Base-by-base conservation (phyloP, 2,888 invertebrate species). In the Drosophila paranaensis region DNA sequence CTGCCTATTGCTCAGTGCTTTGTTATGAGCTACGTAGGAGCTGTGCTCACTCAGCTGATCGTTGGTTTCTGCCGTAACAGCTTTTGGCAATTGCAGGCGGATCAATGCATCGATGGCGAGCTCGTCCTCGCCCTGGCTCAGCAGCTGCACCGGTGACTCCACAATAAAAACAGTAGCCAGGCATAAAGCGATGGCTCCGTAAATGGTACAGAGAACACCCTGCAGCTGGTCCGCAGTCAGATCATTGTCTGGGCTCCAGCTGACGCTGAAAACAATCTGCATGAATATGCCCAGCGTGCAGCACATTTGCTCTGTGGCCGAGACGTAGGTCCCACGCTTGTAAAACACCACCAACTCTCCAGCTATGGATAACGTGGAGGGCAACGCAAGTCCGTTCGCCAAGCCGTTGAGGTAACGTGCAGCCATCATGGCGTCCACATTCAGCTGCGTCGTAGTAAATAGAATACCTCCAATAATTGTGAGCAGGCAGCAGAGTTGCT, bases 381-480 rank as follows among this genome's bases (percentile, higher is more conserved):
- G 90, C 14, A 92, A 61, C 0, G 80, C 79, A 20, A 92, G 53
- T 0, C 91, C 91, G 56, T 91, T 86, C 0, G 90, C 92, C 14
- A 86, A 54, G 6, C 90, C 90, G 54, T 90, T 90, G 3, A 90
- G 42, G 43, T 89, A 90, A 8, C 90, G 77, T 20, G 86, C 90
- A 0, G 76, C 64, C 11, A 90, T 42, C 57, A 80, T 37, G 13
- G 74, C 66, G 1, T 60, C 43, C 6, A 56, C 46, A 8, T 71
- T 58, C 3, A 62, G 14, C 6, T 68, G 70, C 14, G 61, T 66
- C 27, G 60, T 33, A 11, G 63, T 51, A 50, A 79, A 74, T 0
- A 91, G 16, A 6, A 77, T 56, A 6, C 90, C 90, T 0, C 90
- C 82, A 1, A 89, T 11, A 3, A 90, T 27, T 3, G 86, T 81